phyloP scores from a whole-genome alignment of 2,888 invertebrate species.

The Idaea straminata region DNA sequence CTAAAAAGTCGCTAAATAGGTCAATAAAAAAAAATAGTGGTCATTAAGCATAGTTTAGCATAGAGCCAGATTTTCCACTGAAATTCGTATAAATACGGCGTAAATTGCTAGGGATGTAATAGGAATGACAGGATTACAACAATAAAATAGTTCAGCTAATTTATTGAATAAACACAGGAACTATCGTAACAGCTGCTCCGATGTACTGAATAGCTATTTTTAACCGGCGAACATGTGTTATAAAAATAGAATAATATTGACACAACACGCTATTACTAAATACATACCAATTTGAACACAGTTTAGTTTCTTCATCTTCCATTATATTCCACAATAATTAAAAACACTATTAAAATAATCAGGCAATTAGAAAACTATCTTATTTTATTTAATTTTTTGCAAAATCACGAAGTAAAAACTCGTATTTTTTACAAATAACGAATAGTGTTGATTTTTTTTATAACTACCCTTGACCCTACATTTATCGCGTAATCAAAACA shows the following conservation, averaged over 20 bases:
- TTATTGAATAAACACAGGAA: slow-evolving; percentile 60
- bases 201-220: slow-evolving; percentile 66
- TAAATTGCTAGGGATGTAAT: background rate
- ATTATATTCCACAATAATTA: slow-evolving; percentile 33
- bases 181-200: slow-evolving; percentile 48
- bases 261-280: slow-evolving; percentile 40
- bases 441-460: background rate
- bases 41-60: background rate
- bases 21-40: background rate
- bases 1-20: too few relatives aligned
- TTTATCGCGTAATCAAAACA: background rate
- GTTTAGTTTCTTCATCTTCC: slow-evolving; percentile 65
- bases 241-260: slow-evolving; percentile 68
- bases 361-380: background rate
- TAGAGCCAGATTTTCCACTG: background rate
- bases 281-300: slow-evolving; percentile 78
- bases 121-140: background rate
- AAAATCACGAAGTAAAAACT: background rate
- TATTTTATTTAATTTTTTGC: slow-evolving; percentile 9
- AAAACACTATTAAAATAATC: background rate
- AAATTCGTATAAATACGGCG: slow-evolving; percentile 2
- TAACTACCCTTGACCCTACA: background rate
- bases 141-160: background rate
- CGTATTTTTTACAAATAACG: background rate
- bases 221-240: slow-evolving; percentile 62